A percentile compares a stretch with the other conserved stretches of the same genome.
Evolutionary conservation across 2,113 vertebrate genomes (phyloP).

Genomic region (Cacatua alba): DNA sequence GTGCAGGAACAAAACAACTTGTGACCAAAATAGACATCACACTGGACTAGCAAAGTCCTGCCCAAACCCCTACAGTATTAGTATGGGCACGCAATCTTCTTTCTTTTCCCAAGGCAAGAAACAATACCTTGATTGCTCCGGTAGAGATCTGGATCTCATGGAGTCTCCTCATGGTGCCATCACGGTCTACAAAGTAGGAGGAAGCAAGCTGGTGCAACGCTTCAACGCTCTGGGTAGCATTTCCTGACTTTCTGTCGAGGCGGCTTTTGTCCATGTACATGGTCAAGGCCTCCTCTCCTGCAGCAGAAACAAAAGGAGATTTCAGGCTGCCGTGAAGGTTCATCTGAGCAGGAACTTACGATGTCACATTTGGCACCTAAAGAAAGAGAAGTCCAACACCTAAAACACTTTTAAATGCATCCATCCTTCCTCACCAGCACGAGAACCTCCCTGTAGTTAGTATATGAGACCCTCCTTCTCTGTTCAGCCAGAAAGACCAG

Average conservation of each 20-base stretch:
- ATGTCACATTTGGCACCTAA: not conserved
- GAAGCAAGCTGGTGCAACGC: constrained; percentile 97
- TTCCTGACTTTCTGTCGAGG: constrained; percentile 92
- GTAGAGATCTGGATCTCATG: constrained; percentile 99
- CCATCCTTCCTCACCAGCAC: not conserved
- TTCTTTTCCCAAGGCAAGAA: not conserved
- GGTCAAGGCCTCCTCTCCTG: constrained; percentile 97
- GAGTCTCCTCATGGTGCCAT: constrained; percentile 97
- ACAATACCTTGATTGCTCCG: constrained; percentile 93
- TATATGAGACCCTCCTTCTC: not conserved
- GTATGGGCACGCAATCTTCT: not conserved
- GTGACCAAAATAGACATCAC: not conserved
- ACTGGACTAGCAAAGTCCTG: not conserved
- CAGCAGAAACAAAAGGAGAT: not conserved
- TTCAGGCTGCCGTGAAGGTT: not conserved
- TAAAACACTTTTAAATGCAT: not conserved
- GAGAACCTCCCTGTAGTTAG: fast-evolving
- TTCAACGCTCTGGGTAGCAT: constrained; percentile 93
- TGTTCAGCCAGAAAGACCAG: not conserved
- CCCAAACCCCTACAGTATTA: not conserved
- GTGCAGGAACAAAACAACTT: not conserved
- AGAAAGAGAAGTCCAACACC: not conserved
- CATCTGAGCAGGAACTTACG: not conserved
- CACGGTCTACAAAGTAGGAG: constrained; percentile 98
- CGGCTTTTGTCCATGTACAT: constrained; percentile 99